Evolutionary conservation across 2,888 invertebrate species (phyloP), one percentile per base, ranked within the genome.

Genomic region (Dryadula phaetusa): DNA sequence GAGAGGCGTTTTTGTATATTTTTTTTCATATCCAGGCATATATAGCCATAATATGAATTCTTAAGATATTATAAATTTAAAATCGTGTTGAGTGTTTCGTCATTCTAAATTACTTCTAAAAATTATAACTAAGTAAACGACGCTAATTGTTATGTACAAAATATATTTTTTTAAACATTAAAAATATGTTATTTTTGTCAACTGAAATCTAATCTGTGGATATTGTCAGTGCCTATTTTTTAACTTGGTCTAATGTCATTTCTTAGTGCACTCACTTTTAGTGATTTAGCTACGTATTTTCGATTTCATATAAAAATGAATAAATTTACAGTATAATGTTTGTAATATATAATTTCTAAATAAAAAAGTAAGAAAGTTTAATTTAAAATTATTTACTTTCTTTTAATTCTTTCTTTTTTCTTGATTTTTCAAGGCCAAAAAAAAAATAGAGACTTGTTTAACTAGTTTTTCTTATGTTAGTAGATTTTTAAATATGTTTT

Each of bases 211-310:
- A 20, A 46, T 22, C 46, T 46, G 46, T 47, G 47, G 14, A 16
- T 6, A 47, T 7, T 3, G 1, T 37, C 12, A 28, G 28, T 28
- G 6, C 18, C 4, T 8, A 0, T 22, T 25, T 47, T 20, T 22
- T n/a, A 47, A 47, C n/a, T 47, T 52, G 16, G 34, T 34, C 34
- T 3, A 16, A 16, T 52, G 52, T 28, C 52, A 52, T 28, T 32
- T 28, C 10, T 7, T n/a, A 4, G 28, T 28, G 28, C 3, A 28
- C 28, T 28, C 8, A 32, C 32, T 5, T 40, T 40, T n/a, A n/a
- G n/a, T n/a, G n/a, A 40, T 40, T 34, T 40, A n/a, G 3, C 6
- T 42, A 16, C 7, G 0, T 16, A 42, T 1, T 16, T 42, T 16
- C 6, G 4, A 28, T 28, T 52, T 52, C n/a, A 32, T 16, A 0